Conservation (phyloP, 2,113 vertebrate genomes). For the Brienomyrus brachyistius region DNA sequence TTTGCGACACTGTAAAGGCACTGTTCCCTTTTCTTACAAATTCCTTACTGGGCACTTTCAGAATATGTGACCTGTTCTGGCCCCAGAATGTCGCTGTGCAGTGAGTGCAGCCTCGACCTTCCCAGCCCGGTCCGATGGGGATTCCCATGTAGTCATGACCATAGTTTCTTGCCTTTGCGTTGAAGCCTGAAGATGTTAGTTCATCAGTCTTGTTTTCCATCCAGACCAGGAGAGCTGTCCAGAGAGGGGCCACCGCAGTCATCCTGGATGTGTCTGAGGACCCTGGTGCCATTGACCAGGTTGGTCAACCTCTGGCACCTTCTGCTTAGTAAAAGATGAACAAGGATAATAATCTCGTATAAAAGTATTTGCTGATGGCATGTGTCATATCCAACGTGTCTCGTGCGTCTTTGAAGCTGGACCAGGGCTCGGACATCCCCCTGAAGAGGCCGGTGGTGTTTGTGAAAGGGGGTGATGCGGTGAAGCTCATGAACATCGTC, state of each 20-base stretch:
- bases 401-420: constrained; percentile 60
- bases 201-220: constrained; percentile 19
- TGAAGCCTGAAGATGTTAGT: background rate
- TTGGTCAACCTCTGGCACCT: constrained; percentile 36
- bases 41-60: background rate
- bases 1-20: background rate
- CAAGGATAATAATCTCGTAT: background rate
- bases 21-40: background rate
- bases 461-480: constrained; percentile 89
- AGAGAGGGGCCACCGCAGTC: constrained; percentile 92
- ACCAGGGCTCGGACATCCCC: constrained; percentile 84
- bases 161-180: background rate
- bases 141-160: background rate
- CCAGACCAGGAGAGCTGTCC: constrained; percentile 92
- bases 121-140: background rate
- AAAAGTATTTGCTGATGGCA: background rate
- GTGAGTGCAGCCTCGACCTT: background rate
- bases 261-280: constrained; percentile 99
- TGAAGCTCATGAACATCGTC: constrained; percentile 96
- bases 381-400: background rate
- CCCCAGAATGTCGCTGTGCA: background rate
- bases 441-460: constrained; percentile 94
- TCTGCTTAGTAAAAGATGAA: background rate
- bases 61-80: background rate
- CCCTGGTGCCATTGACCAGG: constrained; percentile 95